Base-by-base conservation (phyloP, 2,113 vertebrate species). In the Fregata magnificens region DNA sequence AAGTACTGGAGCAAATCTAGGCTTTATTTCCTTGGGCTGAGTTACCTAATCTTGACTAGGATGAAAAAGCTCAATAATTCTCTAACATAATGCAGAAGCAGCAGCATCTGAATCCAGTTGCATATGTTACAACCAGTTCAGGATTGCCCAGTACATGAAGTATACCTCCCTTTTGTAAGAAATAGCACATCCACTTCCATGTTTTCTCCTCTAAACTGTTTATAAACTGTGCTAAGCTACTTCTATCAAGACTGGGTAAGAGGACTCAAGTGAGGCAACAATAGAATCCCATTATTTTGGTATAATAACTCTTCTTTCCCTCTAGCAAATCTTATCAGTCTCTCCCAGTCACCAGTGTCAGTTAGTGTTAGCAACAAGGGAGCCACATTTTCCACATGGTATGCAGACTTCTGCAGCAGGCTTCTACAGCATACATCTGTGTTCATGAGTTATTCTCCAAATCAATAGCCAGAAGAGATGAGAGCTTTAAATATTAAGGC, bases 381-480 rank as follows among this genome's bases (percentile, higher is more conserved):
- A 94, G 71, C 19, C 59, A 92, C 72, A 81, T 95, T 97, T 96
- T 93, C 92, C 61, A 58, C 56, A 72, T 67, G 80, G 71, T 55
- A 61, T 44, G 22, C 42, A 86, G 44, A 86, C 52, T 34, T 86
- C 85, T 96, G 91, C 88, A 93, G 66, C 58, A 82, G 72, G 52
- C n/a, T 95, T 81, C 71, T 58, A 44, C 53, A 62, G 77, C 34
- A 36, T 65, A 20, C 65, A 83, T 88, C 82, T 86, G 52, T 83
- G 49, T 74, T 86, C 73, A 69, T 81, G 84, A 93, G 72, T 86
- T 93, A 88, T 76, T 94, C 86, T 95, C 16, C 55, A 81, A 94
- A 95, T 91, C 91, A 96, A 96, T 87, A 96, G 58, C 74, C 86
- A 85, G 90, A 96, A 87, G 80, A 96, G 59, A 94, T 38, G 95